Evolutionary conservation across 2,113 vertebrate genomes (phyloP).

Genomic region (Silurus glanis): DNA sequence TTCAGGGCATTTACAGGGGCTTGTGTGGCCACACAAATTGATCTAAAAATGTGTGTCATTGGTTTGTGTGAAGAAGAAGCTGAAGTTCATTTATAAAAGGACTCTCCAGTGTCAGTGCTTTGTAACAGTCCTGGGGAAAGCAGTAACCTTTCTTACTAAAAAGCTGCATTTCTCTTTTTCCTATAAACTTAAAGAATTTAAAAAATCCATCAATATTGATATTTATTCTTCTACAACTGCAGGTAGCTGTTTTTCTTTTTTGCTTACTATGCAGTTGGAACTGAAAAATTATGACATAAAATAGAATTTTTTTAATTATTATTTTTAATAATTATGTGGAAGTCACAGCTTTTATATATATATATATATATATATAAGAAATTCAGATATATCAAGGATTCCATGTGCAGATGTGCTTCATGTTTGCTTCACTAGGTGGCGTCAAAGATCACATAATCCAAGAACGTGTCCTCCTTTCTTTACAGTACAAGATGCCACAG

Average conservation of each 20-base stretch:
- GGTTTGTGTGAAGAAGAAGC: too few species aligned
- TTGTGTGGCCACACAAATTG: background rate
- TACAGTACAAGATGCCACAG: slow-evolving; percentile 65
- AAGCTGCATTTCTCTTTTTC: background rate
- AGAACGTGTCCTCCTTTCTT: background rate
- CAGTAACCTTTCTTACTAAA: background rate
- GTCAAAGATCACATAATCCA: background rate
- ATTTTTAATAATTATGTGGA: too few species aligned
- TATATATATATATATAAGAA: background rate
- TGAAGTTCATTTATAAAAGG: background rate
- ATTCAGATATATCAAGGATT: background rate
- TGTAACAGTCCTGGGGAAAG: background rate
- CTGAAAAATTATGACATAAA: background rate
- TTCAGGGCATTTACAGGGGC: background rate
- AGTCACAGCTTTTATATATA: background rate
- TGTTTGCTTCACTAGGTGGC: background rate
- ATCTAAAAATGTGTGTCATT: too few species aligned
- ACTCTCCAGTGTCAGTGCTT: background rate
- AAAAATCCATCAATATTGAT: background rate
- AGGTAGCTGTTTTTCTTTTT: background rate
- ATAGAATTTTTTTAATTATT: background rate
- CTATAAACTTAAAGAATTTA: background rate
- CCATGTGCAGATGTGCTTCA: too few species aligned
- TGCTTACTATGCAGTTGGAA: background rate
- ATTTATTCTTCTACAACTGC: background rate